These are phyloP conservation scores for Penaeus monodon DNA, from an alignment of 2,888 invertebrate genomes.

Conservation along the genomic window DNA sequence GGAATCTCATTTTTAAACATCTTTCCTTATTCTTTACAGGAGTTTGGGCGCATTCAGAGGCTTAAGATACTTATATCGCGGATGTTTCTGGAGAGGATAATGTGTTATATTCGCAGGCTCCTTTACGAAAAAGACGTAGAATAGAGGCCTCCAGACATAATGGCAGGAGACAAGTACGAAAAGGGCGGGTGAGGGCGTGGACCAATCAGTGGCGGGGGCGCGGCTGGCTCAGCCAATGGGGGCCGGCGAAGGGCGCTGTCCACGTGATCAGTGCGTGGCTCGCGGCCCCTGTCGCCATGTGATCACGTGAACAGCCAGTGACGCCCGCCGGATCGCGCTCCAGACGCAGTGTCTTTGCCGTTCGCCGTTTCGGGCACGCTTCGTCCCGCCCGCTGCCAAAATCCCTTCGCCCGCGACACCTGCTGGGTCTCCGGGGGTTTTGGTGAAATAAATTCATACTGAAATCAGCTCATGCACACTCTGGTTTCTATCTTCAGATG, in stretches of 20 bases:
- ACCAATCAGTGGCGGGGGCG: slow-evolving; percentile 80
- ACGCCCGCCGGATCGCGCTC: background rate
- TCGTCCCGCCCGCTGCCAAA: background rate
- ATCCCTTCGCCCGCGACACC: background rate
- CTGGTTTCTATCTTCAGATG: background rate
- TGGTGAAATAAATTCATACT: slow-evolving; percentile 37
- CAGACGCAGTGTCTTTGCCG: background rate
- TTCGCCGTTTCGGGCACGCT: background rate
- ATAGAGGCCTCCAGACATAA: background rate
- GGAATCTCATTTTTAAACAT: too few relatives aligned
- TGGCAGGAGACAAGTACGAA: slow-evolving; percentile 24
- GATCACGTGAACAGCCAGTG: slow-evolving; percentile 61
- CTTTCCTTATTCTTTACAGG: too few relatives aligned
- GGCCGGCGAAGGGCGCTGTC: slow-evolving; percentile 68
- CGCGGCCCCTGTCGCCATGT: slow-evolving; percentile 19
- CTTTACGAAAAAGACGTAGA: background rate
- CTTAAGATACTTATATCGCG: too few relatives aligned
- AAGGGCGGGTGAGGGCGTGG: slow-evolving; percentile 67
- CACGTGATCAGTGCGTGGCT: slow-evolving; percentile 63
- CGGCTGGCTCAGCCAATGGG: slow-evolving; percentile 78
- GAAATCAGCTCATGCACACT: background rate
- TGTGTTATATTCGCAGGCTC: too few relatives aligned
- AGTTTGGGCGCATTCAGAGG: too few relatives aligned
- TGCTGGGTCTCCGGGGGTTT: background rate
- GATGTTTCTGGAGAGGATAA: too few relatives aligned